Base-by-base conservation (phyloP, 2,797 vertebrate genomes). In the Myripristis murdjan region DNA sequence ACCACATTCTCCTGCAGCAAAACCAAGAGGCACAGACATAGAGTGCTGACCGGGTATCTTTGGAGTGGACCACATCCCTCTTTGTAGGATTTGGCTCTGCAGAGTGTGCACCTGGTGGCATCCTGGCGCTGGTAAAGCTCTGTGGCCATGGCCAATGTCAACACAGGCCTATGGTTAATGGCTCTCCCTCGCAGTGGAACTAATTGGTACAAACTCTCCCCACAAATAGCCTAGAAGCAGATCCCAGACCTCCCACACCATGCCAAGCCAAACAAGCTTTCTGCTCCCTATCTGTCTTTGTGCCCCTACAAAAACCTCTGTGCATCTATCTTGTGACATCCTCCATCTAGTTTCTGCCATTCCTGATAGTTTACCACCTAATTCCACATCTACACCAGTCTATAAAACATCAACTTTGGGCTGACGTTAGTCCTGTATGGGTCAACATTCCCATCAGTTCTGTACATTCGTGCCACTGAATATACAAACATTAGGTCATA, bases 251-350 rank as follows among this genome's bases (percentile, higher is more conserved):
- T 91, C 76, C 79, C 66, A 75, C 62, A 67, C 79, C 73, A 61
- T 77, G 95, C 96, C 84, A 91, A 84, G 39, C 82, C 92, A 96
- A 97, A 93, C 77, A 89, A 76, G 64, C 66, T 56, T 53, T 35
- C 81, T 64, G 59, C 79, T 70, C 79, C 68, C 64, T 16, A 69
- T 79, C 65, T 59, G 66, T 76, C 83, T 79, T 81, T 76, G 68
- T 80, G 69, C 86, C 77, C 66, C 39, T 75, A 64, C 74, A 75
- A 85, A 70, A 64, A 63, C 52, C 61, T 69, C 39, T 74, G 53
- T 70, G 68, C 71, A 72, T 80, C 53, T 74, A 70, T 74, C 51
- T 70, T 22, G 59, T 72, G 72, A 86, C 72, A 79, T 58, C 18
- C 54, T 48, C 49, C 26, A 56, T 54, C 65, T 73, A 26, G n/a